Evolutionary conservation across 2,888 invertebrate genomes (phyloP).

Genomic region (Dicycla oo): DNA sequence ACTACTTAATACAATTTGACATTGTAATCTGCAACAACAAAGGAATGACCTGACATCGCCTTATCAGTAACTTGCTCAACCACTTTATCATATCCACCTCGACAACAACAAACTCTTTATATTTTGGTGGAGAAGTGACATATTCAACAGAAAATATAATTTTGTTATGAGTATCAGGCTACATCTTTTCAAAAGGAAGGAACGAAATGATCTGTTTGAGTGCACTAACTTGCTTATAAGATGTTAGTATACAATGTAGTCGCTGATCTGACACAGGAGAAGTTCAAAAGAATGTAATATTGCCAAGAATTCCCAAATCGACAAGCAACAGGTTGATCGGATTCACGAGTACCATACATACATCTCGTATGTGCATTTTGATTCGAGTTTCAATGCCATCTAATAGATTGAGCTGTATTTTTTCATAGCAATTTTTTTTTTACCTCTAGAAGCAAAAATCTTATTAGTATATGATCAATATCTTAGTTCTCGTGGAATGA

Average conservation of each 20-base stretch:
- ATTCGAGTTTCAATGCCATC: conserved; percentile 13
- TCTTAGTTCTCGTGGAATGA: background rate
- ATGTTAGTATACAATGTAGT: conserved; percentile 10
- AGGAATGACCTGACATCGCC: conserved; percentile 84
- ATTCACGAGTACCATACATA: conserved; percentile 13
- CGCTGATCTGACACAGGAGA: background rate
- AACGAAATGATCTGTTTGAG: conserved; percentile 49
- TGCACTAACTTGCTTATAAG: conserved; percentile 60
- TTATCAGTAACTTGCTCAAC: conserved; percentile 77
- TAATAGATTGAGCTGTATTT: background rate
- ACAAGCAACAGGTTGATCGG: conserved; percentile 67
- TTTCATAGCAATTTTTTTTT: background rate
- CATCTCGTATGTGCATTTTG: conserved; percentile 39
- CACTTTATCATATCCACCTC: conserved; percentile 65
- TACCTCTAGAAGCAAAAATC: background rate
- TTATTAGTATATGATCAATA: background rate
- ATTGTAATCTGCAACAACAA: conserved; percentile 85
- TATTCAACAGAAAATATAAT: conserved; percentile 61
- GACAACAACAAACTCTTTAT: conserved; percentile 67
- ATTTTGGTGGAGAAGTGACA: conserved; percentile 33
- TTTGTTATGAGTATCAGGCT: conserved; percentile 66
- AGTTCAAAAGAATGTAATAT: conserved; percentile 33
- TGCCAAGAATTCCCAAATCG: conserved; percentile 51
- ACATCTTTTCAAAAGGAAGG: conserved; percentile 63
- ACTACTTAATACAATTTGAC: conserved; percentile 78